Percentiles rank a stretch among this genome's conserved stretches.
These are phyloP conservation scores for Dreissena rostriformis DNA, from an alignment of 1,140 invertebrate genomes.

Conservation along the genomic window DNA sequence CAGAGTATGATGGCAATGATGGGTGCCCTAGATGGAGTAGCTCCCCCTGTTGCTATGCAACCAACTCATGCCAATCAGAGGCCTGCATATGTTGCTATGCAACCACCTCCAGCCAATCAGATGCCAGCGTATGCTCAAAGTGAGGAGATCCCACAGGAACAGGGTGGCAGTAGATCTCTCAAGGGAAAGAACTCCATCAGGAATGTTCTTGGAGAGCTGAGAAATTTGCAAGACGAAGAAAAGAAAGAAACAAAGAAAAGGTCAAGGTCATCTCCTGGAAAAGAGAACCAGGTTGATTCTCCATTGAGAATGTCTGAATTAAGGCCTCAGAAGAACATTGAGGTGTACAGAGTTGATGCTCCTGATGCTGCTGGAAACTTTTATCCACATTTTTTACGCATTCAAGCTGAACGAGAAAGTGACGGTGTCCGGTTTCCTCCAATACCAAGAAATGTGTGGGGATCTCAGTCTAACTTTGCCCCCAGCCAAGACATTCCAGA, in stretches of 20 bases:
- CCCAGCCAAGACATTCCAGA: slow-evolving; percentile 27
- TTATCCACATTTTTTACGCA: slow-evolving; percentile 67
- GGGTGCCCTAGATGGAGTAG: slow-evolving; percentile 71
- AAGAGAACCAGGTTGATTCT: slow-evolving; percentile 40
- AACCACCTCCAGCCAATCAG: slow-evolving; percentile 9
- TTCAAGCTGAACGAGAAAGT: slow-evolving; percentile 69
- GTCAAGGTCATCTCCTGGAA: slow-evolving; percentile 39
- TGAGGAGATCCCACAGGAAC: slow-evolving; percentile 3
- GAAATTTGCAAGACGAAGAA: slow-evolving; percentile 61
- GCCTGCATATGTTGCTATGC: not conserved
- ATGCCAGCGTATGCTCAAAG: not conserved
- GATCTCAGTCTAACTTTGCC: slow-evolving; percentile 14
- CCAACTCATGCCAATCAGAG: slow-evolving; percentile 17
- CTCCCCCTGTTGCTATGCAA: slow-evolving; percentile 25
- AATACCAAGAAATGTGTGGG: slow-evolving; percentile 64
- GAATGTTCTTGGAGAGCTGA: slow-evolving; percentile 63
- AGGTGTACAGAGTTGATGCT: slow-evolving; percentile 42
- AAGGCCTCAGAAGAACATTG: slow-evolving; percentile 32
- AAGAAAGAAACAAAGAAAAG: slow-evolving; percentile 35
- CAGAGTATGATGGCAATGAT: slow-evolving; percentile 77
- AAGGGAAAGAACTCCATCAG: slow-evolving; percentile 34
- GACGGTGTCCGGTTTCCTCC: slow-evolving; percentile 59
- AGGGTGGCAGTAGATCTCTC: slow-evolving; percentile 2
- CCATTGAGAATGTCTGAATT: slow-evolving; percentile 46
- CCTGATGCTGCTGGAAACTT: slow-evolving; percentile 38